Evolutionary conservation across 2,113 vertebrate species (phyloP), one percentile per base, ranked within the genome.

Genomic region (Leucosticte australis): DNA sequence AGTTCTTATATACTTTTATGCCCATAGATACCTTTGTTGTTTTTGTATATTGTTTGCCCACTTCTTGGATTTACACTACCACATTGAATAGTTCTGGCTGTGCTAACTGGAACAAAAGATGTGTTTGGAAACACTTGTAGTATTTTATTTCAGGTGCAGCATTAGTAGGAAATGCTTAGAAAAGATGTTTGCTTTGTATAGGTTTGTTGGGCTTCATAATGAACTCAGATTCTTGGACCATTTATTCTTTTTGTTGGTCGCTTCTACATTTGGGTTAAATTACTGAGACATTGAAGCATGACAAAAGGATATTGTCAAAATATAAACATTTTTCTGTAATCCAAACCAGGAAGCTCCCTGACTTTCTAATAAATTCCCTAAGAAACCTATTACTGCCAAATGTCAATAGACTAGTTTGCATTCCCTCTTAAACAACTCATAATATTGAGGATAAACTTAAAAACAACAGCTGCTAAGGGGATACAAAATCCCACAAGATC

Each of bases 391-490:
- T 93, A 77, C 30, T 74, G 71, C 90, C 67, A 86, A 82, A 95
- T 73, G 49, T 76, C 75, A 94, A 62, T 56, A 83, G 90, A 12
- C 42, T 88, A 53, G 46, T 76, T 96, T 90, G 59, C 37, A 69
- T 76, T 88, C 46, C 59, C 3, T 2, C 46, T 94, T 86, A 85
- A 92, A 44, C 67, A 90, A 60, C 16, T 95, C 85, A 80, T 73
- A 95, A 90, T 92, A 90, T 92, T 93, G 90, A 89, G 89, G 91
- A 83, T 90, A 93, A 96, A 65, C 41, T 56, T 78, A 77, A 57
- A 91, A 96, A 80, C 52, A 96, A 87, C 92, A 95, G 53, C 87
- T 94, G 92, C 76, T 88, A 41, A 86, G 92, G 83, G 75, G 88
- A 53, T 85, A 76, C 76, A 60, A 82, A 94, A 63, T 95, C 85